Conservation (phyloP, 2,113 vertebrate genomes). For the Platanista minor region DNA sequence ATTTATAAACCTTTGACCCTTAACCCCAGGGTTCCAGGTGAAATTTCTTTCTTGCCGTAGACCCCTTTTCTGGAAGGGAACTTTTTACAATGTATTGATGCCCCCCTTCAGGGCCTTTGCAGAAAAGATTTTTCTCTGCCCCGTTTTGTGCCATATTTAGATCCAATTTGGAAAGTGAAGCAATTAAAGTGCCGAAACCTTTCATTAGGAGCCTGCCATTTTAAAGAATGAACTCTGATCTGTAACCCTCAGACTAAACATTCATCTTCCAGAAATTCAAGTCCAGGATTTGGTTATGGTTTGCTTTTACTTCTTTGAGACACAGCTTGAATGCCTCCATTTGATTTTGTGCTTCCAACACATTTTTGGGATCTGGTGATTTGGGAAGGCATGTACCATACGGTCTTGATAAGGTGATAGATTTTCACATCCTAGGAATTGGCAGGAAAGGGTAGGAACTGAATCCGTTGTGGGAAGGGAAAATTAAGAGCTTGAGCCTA, state of each 20-base stretch:
- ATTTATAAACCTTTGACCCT: not conserved
- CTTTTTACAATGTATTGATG: not conserved
- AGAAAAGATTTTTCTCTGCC: not conserved
- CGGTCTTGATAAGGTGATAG: slow-evolving; percentile 64
- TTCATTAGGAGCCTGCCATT: not conserved
- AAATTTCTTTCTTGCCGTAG: slow-evolving; percentile 5
- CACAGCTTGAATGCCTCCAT: slow-evolving; percentile 25
- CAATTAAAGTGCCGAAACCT: slow-evolving; percentile 21
- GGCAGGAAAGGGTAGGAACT: slow-evolving; percentile 35
- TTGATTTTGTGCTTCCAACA: slow-evolving; percentile 57
- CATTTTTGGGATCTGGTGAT: slow-evolving; percentile 43
- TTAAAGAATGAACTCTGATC: not conserved
- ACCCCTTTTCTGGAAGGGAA: not conserved
- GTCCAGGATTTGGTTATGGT: not conserved
- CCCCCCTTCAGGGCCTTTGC: not conserved
- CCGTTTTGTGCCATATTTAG: slow-evolving; percentile 20
- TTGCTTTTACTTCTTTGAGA: slow-evolving; percentile 41
- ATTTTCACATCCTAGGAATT: slow-evolving; percentile 54
- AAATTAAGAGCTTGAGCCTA: not conserved
- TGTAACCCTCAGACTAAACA: not conserved
- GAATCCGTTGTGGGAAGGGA: not conserved
- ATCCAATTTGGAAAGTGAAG: slow-evolving; percentile 35
- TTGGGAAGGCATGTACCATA: slow-evolving; percentile 56
- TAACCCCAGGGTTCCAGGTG: not conserved
- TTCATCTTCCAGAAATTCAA: slow-evolving; percentile 48